phyloP scores from a whole-genome alignment of 2,113 vertebrate genomes.

The Tichodroma muraria region DNA sequence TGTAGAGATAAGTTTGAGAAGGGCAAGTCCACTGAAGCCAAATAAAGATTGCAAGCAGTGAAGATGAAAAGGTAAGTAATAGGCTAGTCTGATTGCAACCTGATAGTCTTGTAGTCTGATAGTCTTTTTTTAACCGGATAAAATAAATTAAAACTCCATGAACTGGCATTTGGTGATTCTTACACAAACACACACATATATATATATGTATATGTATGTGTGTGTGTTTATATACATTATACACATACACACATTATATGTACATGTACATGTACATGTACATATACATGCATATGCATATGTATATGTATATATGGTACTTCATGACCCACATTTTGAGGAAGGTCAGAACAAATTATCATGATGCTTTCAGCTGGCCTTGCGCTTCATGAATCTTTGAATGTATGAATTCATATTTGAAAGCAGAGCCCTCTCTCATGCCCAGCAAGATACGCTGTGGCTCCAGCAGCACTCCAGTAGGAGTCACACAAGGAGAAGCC shows the following conservation, averaged over 20 bases:
- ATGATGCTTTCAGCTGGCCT: neutral
- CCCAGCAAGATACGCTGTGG: neutral
- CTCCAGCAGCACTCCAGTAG: neutral
- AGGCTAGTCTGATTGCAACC: neutral
- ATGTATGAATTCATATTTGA: neutral
- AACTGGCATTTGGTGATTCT: neutral
- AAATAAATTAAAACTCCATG: neutral
- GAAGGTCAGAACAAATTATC: neutral
- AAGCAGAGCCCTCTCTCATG: neutral
- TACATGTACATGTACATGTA: neutral
- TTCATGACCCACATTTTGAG: neutral
- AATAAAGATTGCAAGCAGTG: neutral
- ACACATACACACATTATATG: too few relatives aligned
- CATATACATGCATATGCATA: rapidly evolving
- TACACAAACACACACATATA: neutral
- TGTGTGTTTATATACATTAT: neutral
- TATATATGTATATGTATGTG: rapidly evolving
- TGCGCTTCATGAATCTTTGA: neutral
- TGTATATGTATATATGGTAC: neutral
- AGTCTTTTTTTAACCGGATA: neutral
- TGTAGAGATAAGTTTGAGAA: neutral
- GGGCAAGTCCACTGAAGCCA: neutral
- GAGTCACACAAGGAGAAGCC: neutral
- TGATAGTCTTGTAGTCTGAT: too few relatives aligned
- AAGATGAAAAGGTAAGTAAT: neutral